Conservation (phyloP, 2,113 vertebrate genomes). For the Cyphomyrus discorhynchus region DNA sequence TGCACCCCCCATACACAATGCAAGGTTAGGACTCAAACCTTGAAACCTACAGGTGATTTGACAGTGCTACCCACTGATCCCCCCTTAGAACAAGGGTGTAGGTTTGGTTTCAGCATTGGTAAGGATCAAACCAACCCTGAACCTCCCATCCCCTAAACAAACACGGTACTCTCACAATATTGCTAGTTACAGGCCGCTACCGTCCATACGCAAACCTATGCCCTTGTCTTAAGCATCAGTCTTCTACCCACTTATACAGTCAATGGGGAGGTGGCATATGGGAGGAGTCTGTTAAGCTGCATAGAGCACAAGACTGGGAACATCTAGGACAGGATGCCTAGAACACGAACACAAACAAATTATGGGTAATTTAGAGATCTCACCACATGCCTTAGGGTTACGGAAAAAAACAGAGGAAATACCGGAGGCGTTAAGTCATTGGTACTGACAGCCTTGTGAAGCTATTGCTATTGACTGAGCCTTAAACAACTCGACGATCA, state of each 20-base stretch:
- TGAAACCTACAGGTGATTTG: background rate
- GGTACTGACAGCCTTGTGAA: background rate
- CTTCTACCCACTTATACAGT: background rate
- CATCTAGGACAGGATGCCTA: background rate
- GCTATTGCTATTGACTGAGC: background rate
- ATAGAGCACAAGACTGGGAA: background rate
- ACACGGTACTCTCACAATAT: background rate
- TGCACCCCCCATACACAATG: background rate
- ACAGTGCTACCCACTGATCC: background rate
- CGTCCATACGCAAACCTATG: background rate
- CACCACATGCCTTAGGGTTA: background rate
- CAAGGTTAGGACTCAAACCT: background rate
- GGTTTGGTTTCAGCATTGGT: background rate
- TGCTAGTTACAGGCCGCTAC: background rate
- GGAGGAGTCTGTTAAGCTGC: background rate
- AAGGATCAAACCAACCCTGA: background rate
- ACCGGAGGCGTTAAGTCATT: background rate
- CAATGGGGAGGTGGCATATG: background rate
- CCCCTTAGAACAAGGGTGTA: background rate
- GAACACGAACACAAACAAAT: background rate
- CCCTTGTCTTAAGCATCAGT: background rate
- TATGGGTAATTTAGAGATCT: background rate
- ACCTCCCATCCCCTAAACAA: background rate
- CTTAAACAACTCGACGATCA: background rate
- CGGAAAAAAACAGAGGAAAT: background rate